Conservation (phyloP, 2,113 vertebrate genomes). For the Gnathonemus longibarbis region DNA sequence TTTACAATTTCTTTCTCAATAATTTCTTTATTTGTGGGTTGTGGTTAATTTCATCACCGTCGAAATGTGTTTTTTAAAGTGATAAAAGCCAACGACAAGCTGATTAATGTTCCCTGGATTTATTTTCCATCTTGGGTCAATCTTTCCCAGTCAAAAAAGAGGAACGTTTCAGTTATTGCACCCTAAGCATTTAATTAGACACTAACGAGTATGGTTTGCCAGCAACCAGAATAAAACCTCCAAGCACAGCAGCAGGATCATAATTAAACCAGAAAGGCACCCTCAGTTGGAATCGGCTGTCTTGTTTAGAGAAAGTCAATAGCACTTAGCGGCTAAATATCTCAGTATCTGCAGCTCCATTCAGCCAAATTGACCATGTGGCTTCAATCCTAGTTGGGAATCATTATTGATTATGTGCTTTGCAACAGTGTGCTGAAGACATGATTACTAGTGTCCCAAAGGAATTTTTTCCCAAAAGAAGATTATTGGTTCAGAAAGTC, state of each 20-base stretch:
- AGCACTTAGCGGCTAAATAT: neutral
- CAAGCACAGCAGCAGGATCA: neutral
- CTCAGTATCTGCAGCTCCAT: neutral
- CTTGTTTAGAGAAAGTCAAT: neutral
- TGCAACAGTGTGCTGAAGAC: neutral
- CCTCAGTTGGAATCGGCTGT: neutral
- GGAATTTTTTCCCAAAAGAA: neutral
- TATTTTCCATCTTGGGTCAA: neutral
- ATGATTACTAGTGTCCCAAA: neutral
- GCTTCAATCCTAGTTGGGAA: neutral
- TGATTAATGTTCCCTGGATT: neutral
- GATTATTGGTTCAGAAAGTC: neutral
- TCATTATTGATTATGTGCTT: conserved; percentile 10
- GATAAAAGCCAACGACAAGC: neutral
- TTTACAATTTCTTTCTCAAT: neutral
- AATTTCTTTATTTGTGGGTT: neutral
- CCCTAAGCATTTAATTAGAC: neutral
- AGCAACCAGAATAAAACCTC: neutral
- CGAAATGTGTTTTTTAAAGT: neutral
- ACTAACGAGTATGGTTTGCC: neutral
- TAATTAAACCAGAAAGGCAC: neutral
- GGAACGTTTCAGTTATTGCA: neutral
- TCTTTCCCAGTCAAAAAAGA: neutral
- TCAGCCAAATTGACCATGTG: neutral
- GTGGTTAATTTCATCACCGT: neutral